phyloP scores from a whole-genome alignment of 35 echinoderm and acorn worm genomes.

The Diadema setosum region DNA sequence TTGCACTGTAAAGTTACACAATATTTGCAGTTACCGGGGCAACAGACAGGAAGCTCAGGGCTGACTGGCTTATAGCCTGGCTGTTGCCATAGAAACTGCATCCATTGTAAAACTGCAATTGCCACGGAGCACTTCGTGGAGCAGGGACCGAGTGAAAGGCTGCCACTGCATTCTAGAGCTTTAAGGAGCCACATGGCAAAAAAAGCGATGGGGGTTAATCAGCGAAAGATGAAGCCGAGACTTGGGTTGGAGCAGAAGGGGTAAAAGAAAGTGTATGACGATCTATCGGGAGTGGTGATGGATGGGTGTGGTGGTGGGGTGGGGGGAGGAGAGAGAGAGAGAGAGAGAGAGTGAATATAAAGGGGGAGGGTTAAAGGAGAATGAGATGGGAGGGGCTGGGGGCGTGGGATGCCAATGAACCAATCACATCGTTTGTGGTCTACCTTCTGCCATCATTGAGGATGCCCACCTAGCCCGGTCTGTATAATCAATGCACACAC shows the following conservation, averaged over 20 bases:
- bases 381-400: not conserved
- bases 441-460: conserved; percentile 9
- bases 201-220: no score
- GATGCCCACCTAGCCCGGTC: conserved; percentile 15
- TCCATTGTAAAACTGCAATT: no score
- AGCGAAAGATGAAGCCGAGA: no score
- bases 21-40: no score
- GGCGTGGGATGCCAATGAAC: not conserved
- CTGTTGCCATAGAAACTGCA: no score
- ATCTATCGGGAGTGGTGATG: not conserved
- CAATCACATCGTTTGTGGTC: conserved; percentile 25
- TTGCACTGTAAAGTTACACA: no score
- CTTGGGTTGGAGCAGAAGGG: not conserved
- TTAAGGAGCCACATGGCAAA: no score
- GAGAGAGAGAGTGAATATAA: not conserved
- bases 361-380: not conserved
- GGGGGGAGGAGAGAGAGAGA: not conserved
- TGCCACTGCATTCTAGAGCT: no score
- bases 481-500: conserved; percentile 9
- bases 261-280: not conserved
- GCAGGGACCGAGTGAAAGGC: no score
- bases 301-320: not conserved
- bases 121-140: no score
- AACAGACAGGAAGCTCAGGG: no score
- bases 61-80: no score